Evolutionary conservation across 2,888 invertebrate species (phyloP).

Genomic region (Drosophila birchii): DNA sequence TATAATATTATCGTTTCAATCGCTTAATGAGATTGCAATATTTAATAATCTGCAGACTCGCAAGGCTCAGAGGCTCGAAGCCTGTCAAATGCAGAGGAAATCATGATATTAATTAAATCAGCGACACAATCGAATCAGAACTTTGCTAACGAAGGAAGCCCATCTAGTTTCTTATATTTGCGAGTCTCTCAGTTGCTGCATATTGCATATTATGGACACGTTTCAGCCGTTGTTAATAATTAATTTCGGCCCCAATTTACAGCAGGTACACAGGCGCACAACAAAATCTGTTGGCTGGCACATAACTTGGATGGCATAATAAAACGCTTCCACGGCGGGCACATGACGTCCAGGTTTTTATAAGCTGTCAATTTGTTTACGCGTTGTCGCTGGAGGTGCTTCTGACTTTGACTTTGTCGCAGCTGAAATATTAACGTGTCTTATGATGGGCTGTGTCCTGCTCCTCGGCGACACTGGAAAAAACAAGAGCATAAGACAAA

Average conservation of each 20-base stretch:
- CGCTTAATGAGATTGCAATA: constrained; percentile 36
- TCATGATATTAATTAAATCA: constrained; percentile 33
- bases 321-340: constrained; percentile 64
- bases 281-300: constrained; percentile 48
- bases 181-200: constrained; percentile 8
- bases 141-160: neutral
- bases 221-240: constrained; percentile 74
- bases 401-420: constrained; percentile 47
- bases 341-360: constrained; percentile 78
- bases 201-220: constrained; percentile 76
- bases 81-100: constrained; percentile 25
- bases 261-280: constrained; percentile 38
- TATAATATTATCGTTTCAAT: constrained; percentile 22
- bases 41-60: constrained; percentile 31
- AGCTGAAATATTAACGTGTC: constrained; percentile 75
- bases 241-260: constrained; percentile 67
- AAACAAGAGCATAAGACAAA: neutral
- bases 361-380: constrained; percentile 83
- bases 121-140: constrained; percentile 13
- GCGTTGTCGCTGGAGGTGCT: constrained; percentile 48
- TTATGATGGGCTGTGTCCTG: constrained; percentile 57
- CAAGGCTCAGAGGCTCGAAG: neutral
- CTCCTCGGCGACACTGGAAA: constrained; percentile 8
- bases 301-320: constrained; percentile 77
- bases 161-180: constrained; percentile 33